Evolutionary conservation across 2,888 invertebrate genomes (phyloP), one percentile per base, ranked within the genome.

Genomic region (Eupeodes latifasciatus): DNA sequence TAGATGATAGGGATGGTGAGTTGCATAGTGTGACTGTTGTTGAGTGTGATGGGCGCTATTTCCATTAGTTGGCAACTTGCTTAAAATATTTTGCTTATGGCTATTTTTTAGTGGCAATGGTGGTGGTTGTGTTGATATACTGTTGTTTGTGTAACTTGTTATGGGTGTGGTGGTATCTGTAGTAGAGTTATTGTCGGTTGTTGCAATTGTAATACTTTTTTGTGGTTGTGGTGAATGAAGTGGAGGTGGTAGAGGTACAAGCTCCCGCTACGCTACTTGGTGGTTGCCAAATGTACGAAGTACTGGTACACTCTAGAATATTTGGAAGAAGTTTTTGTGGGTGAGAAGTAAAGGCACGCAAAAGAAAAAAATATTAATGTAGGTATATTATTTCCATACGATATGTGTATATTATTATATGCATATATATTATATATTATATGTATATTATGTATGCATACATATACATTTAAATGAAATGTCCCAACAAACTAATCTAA

Each of bases 251-350:
- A 90, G 90, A 89, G 91, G 91, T 91, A 90, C 91, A 91, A 93
- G 92, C 91, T 93, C 93, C 92, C 93, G 94, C 94, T 94, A 94
- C 93, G 93, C 93, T 92, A 92, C 93, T 91, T 93, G 93, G 92
- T 94, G 93, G 91, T 93, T 93, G 91, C 93, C 94, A 92, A 94
- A 94, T 91, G 94, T 94, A 91, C 93, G 93, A 90, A 94, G 93
- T 90, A 94, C 94, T 91, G 94, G 94, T 91, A 94, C 92, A 91
- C 93, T 93, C 94, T 94, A 91, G 89, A 90, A 69, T 11, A 90
- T 89, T 80, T 78, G 89, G 89, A 90, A 91, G 90, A 90, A 90
- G 89, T 84, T 80, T 81, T 85, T 55, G 71, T 74, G 81, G 72
- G 79, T 89, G 81, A 89, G 83, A 89, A 87, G 77, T 77, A 88